Conservation (phyloP, 2,888 invertebrate genomes). For the Drosophila mercatorum region DNA sequence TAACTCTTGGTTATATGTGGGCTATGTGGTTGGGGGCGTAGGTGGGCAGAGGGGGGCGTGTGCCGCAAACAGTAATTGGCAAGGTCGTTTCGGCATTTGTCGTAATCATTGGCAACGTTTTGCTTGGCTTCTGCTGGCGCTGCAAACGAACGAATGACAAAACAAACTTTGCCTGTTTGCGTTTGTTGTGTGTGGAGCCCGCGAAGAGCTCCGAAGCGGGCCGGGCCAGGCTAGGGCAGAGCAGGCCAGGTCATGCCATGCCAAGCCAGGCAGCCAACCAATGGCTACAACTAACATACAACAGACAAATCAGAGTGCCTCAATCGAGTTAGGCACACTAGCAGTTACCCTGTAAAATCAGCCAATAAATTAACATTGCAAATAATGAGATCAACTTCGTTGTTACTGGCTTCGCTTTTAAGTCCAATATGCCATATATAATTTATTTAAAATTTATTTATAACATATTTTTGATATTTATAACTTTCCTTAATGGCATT, state of each 20-base stretch:
- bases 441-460: background rate
- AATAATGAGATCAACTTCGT: background rate
- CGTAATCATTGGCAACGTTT: conserved; percentile 75
- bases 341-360: conserved; percentile 3
- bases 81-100: conserved; percentile 83
- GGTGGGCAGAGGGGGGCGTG: conserved; percentile 7
- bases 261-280: background rate
- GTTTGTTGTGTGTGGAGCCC: conserved; percentile 47
- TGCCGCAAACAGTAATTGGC: conserved; percentile 75
- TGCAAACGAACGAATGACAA: conserved; percentile 56
- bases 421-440: background rate
- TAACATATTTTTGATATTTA: background rate
- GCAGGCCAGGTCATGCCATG: background rate
- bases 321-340: too few species aligned
- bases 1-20: background rate
- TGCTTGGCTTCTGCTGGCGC: conserved; percentile 56
- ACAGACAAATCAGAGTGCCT: background rate
- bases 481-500: too few species aligned
- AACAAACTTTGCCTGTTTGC: conserved; percentile 68
- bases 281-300: conserved; percentile 9
- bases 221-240: background rate
- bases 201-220: conserved; percentile 31
- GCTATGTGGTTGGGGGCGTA: background rate
- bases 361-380: background rate
- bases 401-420: background rate